Base-by-base conservation (phyloP, 2,113 vertebrate species). In the Coryphaenoides rupestris region DNA sequence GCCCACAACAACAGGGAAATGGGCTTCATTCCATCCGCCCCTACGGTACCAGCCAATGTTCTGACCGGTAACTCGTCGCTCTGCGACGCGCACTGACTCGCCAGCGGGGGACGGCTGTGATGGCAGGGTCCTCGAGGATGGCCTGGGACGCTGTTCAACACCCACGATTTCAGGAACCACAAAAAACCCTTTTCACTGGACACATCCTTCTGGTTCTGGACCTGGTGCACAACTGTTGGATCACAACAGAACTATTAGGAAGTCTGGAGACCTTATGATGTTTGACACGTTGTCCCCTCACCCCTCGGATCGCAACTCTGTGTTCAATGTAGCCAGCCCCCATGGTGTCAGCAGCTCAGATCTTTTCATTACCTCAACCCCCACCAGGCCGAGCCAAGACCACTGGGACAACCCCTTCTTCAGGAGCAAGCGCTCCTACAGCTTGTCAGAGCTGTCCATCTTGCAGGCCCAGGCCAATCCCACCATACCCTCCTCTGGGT, bases 1-100 rank as follows among this genome's bases (percentile, higher is more conserved):
- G 97, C 96, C 0, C 97, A 99, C 91, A 98, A 98, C 84, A 97
- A 95, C 82, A 96, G 88, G 0, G 97, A 98, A 76, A 99, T 98
- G 94, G 97, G 97, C 7, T 99, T 98, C 83, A 98, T 99, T 77
- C 97, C 97, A 0, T 90, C 97, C 0, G 93, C 95, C n/a, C n/a
- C 55, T 94, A 97, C 0, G 97, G 98, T n/a, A n/a, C 54, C 94
- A 95, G 77, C 94, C 94, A 0, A 57, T 99, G 0, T 89, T 83
- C 86, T n/a, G 87, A 87, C 24, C 82, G 90, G 94, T 21, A 90
- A 91, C 83, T 95, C 94, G 2, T 93, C 90, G 0, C 85, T 98
- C 4, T 95, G 94, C 0, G 96, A 99, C 88, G 96, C 0, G 95
- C 96, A 0, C 88, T 98, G 90, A 95, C 98, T n/a, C 16, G 96